Base-by-base conservation (phyloP, 1,140 invertebrate genomes). In the Eriocheir sinensis region DNA sequence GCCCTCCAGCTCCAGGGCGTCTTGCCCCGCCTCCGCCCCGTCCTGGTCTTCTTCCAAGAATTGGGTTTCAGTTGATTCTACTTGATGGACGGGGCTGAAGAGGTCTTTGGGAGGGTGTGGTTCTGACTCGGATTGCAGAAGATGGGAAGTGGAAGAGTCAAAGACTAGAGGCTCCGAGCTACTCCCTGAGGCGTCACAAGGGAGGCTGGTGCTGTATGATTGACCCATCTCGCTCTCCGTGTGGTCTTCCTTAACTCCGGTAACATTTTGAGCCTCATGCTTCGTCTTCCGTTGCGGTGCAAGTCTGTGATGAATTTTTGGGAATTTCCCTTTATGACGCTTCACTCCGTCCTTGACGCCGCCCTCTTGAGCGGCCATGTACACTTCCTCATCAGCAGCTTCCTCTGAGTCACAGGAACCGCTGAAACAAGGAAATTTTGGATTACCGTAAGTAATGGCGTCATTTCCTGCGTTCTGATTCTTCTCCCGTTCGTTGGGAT, bases 271-370 rank as follows among this genome's bases (percentile, higher is more conserved):
- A 92, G 41, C 53, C 80, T 92, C 91, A 85, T 81, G 48, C 80
- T 92, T 81, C 83, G 91, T 41, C 91, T 92, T 92, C 41, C 86
- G 83, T 44, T 85, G 91, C 86, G 41, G 79, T 34, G 91, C 83
- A 81, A 92, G 60, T 85, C 53, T 92, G 40, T 79, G 60, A 38
- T 89, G 85, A 89, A 93, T 21, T 53, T 89, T 34, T 15, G 89
- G 60, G 60, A 72, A n/a, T 21, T 72, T n/a, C n/a, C n/a, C 60
- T 72, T 72, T n/a, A 72, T 21, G 60, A 72, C n/a, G 60, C 6
- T n/a, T 21, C n/a, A n/a, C 21, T n/a, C 60, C 60, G 27, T 72
- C 60, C n/a, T 48, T 72, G 60, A 72, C 2, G 44, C n/a, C 85
- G 2, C 36, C 85, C 79, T 93, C 79, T 38, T 93, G 85, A 36